Base-by-base conservation (phyloP, 2,888 invertebrate species). In the Busseola fusca region DNA sequence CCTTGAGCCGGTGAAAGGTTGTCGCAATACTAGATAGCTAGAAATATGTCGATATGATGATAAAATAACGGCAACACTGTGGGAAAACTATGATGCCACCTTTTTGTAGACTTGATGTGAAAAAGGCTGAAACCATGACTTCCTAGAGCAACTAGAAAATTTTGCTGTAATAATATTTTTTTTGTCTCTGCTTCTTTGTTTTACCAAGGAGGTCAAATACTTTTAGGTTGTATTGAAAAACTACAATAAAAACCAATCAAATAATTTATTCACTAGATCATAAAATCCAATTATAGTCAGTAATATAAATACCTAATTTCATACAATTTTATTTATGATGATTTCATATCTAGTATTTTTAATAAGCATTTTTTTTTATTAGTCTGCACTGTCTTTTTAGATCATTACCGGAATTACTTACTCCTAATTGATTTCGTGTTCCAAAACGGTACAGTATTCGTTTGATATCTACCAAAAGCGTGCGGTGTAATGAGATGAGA, bases 1-100 rank as follows among this genome's bases (percentile, higher is more conserved):
- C 94, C 90, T 82, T 86, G 78, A 78, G 86, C 76, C 91, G 93
- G 95, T 95, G 95, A 95, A 95, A 95, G 94, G 95, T 93, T 94
- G 93, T 87, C 89, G 87, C 87, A 86, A 87, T 87, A 86, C 87
- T 85, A 90, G 90, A 86, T 91, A 88, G 88, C 91, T 93, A 88
- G 94, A 93, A 94, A 92, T 93, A 93, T 93, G 93, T 89, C 91
- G 91, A 90, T 91, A 89, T 90, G 91, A 91, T 91, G 91, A 92
- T 90, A 90, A 88, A 88, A 87, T 90, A 92, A 90, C 93, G 91
- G 92, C 84, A 76, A 81, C 79, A 72, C 85, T 90, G 92, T 93
- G 91, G 90, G 92, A 93, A 91, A 86, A 78, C 76, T 74, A 74
- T 78, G 75, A 76, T 83, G 70, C 76, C 76, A 71, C 34, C 76